phyloP scores from a whole-genome alignment of 92 coral and sea anemone genomes.

The Meandrina meandrites region DNA sequence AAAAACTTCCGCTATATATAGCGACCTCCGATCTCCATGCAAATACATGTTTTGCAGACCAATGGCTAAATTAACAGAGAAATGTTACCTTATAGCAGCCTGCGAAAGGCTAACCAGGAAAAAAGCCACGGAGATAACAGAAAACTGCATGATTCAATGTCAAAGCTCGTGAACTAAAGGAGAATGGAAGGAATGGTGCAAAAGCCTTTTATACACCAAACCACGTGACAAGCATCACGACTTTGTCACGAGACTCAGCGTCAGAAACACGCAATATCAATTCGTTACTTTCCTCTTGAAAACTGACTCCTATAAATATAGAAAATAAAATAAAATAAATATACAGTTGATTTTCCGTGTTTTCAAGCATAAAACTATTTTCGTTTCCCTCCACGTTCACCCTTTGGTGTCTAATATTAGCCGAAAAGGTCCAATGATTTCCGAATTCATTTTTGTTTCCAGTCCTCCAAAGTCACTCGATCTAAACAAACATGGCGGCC shows the following conservation, averaged over 20 bases:
- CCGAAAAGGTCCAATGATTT: no score
- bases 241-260: constrained; percentile 49
- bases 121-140: not conserved
- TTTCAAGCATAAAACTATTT: not conserved
- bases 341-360: not conserved
- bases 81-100: constrained; percentile 69
- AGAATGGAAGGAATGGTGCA: not conserved
- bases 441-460: constrained; percentile 13
- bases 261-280: not conserved
- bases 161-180: not conserved
- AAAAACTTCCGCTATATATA: not conserved
- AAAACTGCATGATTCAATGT: not conserved
- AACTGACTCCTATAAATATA: not conserved
- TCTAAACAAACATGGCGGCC: constrained; percentile 75
- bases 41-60: not conserved
- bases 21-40: not conserved
- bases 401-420: no score
- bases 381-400: not conserved
- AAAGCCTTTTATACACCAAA: not conserved
- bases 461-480: constrained; percentile 20
- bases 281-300: not conserved
- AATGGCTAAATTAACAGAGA: not conserved
- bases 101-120: constrained; percentile 55
- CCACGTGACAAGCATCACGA: constrained; percentile 67
- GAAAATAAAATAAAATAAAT: not conserved